Conservation (phyloP, 2,888 invertebrate genomes). For the Onchidella celtica region DNA sequence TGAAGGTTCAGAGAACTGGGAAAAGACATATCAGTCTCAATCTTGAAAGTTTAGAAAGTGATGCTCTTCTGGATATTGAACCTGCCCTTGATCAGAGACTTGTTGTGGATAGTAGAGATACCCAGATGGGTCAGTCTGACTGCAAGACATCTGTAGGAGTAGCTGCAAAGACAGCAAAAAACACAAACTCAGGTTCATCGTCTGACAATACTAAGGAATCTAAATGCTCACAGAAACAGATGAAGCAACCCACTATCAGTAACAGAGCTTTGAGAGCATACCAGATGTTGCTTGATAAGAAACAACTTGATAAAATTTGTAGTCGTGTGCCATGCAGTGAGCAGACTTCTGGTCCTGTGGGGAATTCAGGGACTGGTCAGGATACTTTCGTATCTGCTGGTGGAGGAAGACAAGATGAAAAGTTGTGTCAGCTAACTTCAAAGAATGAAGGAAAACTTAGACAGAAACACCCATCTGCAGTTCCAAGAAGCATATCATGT, state of each 20-base stretch:
- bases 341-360: background rate
- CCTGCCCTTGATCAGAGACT: conserved; percentile 54
- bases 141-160: conserved; percentile 42
- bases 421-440: background rate
- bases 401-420: background rate
- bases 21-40: conserved; percentile 48
- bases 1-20: conserved; percentile 11
- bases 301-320: background rate
- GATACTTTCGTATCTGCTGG: background rate
- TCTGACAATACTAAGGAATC: background rate
- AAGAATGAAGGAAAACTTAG: background rate
- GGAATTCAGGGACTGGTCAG: background rate
- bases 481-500: conserved; percentile 28
- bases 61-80: conserved; percentile 68
- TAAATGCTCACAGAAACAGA: background rate
- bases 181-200: background rate
- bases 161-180: conserved; percentile 27
- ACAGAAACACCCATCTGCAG: background rate
- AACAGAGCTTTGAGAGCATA: background rate
- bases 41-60: conserved; percentile 66
- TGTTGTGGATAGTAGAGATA: conserved; percentile 33
- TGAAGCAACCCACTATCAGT: conserved; percentile 6
- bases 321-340: background rate
- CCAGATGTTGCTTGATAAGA: conserved; percentile 17
- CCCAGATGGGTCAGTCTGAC: background rate